These are phyloP conservation scores for Cossypha dichroa DNA, from an alignment of 2,797 vertebrate genomes.

Conservation along the genomic window DNA sequence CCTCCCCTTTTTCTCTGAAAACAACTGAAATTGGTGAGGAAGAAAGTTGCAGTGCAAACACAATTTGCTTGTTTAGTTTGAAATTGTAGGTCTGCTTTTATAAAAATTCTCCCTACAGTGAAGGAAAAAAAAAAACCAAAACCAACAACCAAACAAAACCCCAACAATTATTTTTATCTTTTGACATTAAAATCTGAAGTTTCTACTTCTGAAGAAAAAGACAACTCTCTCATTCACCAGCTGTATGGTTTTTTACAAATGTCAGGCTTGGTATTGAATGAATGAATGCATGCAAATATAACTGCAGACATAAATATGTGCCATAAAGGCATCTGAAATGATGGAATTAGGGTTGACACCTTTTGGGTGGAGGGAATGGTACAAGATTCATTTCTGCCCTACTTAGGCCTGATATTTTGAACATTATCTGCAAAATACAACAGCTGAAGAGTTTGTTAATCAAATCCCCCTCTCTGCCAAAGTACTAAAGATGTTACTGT, in stretches of 20 bases:
- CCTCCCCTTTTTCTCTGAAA: conserved; percentile 7
- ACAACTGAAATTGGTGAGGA: background rate
- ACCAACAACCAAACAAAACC: background rate
- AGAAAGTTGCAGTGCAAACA: background rate
- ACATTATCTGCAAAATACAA: background rate
- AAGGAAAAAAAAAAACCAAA: background rate
- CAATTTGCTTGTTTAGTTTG: conserved; percentile 1
- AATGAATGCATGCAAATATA: background rate
- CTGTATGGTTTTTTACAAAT: background rate
- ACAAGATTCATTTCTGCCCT: background rate
- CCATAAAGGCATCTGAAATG: background rate
- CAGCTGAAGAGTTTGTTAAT: background rate
- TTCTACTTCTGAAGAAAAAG: background rate
- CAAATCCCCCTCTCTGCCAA: background rate
- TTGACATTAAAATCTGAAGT: conserved; percentile 15
- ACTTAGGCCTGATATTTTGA: background rate
- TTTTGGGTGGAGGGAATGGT: background rate
- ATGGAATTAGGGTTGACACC: background rate
- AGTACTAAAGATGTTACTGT: background rate
- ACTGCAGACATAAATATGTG: background rate
- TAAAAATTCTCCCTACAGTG: background rate
- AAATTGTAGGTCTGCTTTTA: background rate
- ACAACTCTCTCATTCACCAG: background rate
- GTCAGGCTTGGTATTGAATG: background rate
- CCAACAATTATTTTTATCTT: background rate